Base-by-base conservation (phyloP, 2,888 invertebrate genomes). In the Ophion ellenae region DNA sequence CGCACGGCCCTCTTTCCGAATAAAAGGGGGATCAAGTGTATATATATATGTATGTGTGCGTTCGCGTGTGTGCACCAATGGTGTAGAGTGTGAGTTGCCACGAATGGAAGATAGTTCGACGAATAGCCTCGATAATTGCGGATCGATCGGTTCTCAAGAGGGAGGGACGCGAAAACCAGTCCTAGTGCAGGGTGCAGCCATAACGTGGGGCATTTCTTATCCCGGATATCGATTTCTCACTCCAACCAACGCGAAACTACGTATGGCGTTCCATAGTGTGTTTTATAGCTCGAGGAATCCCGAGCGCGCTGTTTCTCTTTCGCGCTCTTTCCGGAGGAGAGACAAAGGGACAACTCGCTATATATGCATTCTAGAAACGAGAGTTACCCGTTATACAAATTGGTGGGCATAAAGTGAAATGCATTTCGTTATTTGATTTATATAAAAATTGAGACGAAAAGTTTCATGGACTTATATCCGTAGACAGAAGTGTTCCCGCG, bases 171-270 rank as follows among this genome's bases (percentile, higher is more conserved):
- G 61, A 84, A 81, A 83, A 73, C 81, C 61, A 76, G 85, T 82
- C 81, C 87, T 87, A 88, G 88, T 87, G 87, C 89, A 89, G 86
- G 85, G 85, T 88, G 89, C 88, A 88, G 84, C 87, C 81, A 81
- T 83, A 81, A 74, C 74, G 88, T 83, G 87, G 85, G 87, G 87
- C 87, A 90, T 91, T 92, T 90, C 92, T 93, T 92, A 92, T 91
- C 90, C 90, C 88, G 84, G 91, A 91, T 93, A 93, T 93, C 92
- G 93, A 93, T 93, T 93, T 90, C 90, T 88, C 88, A 89, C 87
- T 91, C 88, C 88, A 89, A 81, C 85, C 82, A 69, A 64, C 61
- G 76, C 9, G 20, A 76, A 64, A 14, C 64, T 28, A 3, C 47
- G n/a, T 64, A 64, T 64, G 73, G 47, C 32, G 10, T 40, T 40